Percentiles rank a stretch among this genome's conserved stretches.
Conservation (phyloP, 2,113 vertebrate genomes). For the Phycodurus eques region DNA sequence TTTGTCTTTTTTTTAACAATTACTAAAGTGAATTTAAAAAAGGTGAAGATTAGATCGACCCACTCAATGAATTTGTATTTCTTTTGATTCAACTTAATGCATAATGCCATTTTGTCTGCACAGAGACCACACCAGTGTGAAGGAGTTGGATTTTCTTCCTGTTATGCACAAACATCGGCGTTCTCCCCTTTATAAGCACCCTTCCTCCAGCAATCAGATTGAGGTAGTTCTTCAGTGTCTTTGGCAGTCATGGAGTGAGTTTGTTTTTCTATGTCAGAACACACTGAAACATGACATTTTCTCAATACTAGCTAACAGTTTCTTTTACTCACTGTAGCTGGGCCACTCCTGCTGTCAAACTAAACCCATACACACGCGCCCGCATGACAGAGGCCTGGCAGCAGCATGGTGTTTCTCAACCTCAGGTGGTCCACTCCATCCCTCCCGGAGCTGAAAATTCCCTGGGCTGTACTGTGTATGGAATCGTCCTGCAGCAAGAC, state of each 20-base stretch:
- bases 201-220: neutral
- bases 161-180: neutral
- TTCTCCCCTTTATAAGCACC: neutral
- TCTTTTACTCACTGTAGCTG: conserved; percentile 54
- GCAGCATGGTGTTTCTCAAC: conserved; percentile 79
- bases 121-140: conserved; percentile 27
- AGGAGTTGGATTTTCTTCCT: conserved; percentile 6
- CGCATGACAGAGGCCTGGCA: conserved; percentile 80
- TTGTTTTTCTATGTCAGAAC: conserved; percentile 22
- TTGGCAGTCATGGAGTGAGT: conserved; percentile 68
- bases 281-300: neutral
- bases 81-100: neutral
- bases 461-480: conserved; percentile 92
- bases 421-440: conserved; percentile 87
- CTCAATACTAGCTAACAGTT: conserved; percentile 5
- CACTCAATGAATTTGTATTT: neutral
- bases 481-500: conserved; percentile 90
- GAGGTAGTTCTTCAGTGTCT: conserved; percentile 16
- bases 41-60: neutral
- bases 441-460: conserved; percentile 82
- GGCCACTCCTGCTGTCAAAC: conserved; percentile 66
- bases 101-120: neutral
- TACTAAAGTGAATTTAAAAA: neutral
- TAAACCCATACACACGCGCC: conserved; percentile 74
- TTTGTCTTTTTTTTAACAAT: neutral